Base-by-base conservation (phyloP, 2,113 vertebrate species). In the Sitta europaea region DNA sequence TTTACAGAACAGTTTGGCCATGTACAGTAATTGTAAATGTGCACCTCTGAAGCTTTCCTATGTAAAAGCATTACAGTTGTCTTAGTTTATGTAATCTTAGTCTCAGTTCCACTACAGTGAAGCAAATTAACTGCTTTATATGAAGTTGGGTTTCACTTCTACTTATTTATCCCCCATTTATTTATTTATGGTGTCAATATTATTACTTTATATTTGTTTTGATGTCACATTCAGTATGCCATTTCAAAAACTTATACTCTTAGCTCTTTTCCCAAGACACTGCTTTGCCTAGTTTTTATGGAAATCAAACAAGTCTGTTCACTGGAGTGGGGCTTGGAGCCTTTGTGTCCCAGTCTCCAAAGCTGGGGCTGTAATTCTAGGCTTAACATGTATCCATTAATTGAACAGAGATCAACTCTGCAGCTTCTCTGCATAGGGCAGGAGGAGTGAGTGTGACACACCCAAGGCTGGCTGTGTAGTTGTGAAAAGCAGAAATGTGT, bases 261-360 rank as follows among this genome's bases (percentile, higher is more conserved):
- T 45, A 45, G 11, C 28, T 43, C 3, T 87, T 77, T 65, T 43
- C 54, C 31, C 18, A 8, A 65, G 43, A 17, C 31, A 22, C 11
- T 58, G 20, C 10, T 88, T 78, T 36, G 28, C 20, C 42, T 40
- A 9, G 19, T 55, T 74, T 66, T 57, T 16, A n/a, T 15, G 22
- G 35, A 43, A 53, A 35, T 16, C 0, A 1, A 42, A 11, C 7
- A 28, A 40, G 9, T 5, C 28, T 38, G 1, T 47, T 84, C 10
- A 3, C 6, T 70, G 70, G 24, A 36, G 12, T 3, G 23, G 11
- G 6, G 3, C 10, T 28, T 43, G 55, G 18, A 81, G 22, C 7
- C 17, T 1, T 0, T 27, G 21, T 10, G 9, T 54, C 11, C 13
- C 27, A 36, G 12, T 23, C 38, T 82, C 38, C 17, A 10, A 71